Evolutionary conservation across 2,797 vertebrate species (phyloP).

Genomic region (Synanceia verrucosa): DNA sequence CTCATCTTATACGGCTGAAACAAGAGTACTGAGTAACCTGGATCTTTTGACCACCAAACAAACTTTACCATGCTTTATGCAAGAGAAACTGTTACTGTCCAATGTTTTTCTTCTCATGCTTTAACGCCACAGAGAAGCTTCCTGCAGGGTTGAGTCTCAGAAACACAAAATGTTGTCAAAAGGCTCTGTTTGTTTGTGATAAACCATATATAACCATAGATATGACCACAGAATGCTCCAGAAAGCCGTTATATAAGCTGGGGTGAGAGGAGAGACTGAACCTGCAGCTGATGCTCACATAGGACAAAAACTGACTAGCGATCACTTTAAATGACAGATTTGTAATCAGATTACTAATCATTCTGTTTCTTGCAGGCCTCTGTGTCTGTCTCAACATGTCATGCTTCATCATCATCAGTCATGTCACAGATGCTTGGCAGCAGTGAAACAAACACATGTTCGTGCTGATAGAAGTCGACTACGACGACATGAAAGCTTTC

Average conservation of each 20-base stretch:
- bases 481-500: neutral
- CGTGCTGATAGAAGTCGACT: neutral
- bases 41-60: too few relatives aligned
- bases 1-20: too few relatives aligned
- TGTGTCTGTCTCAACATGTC: neutral
- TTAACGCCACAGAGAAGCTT: conserved; percentile 9
- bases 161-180: conserved; percentile 39
- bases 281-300: conserved; percentile 35
- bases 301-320: neutral
- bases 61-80: too few relatives aligned
- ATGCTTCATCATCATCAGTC: conserved; percentile 8
- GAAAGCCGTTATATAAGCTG: conserved; percentile 43
- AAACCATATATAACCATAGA: conserved; percentile 61
- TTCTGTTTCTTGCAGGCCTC: neutral
- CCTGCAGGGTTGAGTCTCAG: conserved; percentile 35
- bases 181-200: conserved; percentile 70
- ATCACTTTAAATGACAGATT: conserved; percentile 2
- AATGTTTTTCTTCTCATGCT: neutral
- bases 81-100: neutral
- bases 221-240: conserved; percentile 64
- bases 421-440: neutral
- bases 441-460: neutral
- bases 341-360: conserved; percentile 1
- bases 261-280: conserved; percentile 51
- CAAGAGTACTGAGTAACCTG: too few relatives aligned